phyloP scores from a whole-genome alignment of 1,140 invertebrate genomes.

The Drosophila punjabiensis region DNA sequence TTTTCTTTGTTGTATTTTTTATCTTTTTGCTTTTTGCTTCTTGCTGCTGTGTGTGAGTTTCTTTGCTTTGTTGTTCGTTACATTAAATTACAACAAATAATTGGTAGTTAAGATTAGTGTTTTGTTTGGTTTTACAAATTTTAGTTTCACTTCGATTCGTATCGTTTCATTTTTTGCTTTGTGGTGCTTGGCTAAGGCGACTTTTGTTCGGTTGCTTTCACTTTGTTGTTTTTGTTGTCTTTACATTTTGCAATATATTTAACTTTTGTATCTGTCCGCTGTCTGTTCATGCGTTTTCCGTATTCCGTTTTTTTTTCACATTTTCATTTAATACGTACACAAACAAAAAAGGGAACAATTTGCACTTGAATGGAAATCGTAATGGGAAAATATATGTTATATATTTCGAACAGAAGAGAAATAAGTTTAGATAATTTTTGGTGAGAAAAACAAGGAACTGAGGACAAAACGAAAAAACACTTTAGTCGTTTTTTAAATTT shows the following conservation, averaged over 20 bases:
- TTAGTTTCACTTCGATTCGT: conserved; percentile 52
- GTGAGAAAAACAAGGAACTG: background rate
- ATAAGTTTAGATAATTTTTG: background rate
- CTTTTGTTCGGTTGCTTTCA: conserved; percentile 80
- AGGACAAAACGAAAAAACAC: conserved; percentile 33
- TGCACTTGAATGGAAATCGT: conserved; percentile 46
- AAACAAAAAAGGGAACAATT: conserved; percentile 48
- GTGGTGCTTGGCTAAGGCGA: conserved; percentile 84
- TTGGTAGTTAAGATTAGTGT: conserved; percentile 64
- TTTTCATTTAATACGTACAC: conserved; percentile 52
- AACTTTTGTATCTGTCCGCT: conserved; percentile 62
- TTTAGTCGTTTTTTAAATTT: conserved; percentile 64
- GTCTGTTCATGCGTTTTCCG: conserved; percentile 36
- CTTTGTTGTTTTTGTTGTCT: conserved; percentile 71
- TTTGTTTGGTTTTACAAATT: conserved; percentile 68
- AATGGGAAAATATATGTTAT: conserved; percentile 4
- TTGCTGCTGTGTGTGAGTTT: conserved; percentile 53
- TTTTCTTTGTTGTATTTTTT: background rate
- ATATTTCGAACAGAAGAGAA: conserved; percentile 9
- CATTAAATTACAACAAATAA: conserved; percentile 78
- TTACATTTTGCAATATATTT: conserved; percentile 80
- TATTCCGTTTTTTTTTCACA: conserved; percentile 47
- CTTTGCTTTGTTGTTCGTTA: conserved; percentile 37
- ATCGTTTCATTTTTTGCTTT: conserved; percentile 74
- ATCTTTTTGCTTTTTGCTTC: background rate